A percentile compares a stretch with the other conserved stretches of the same genome.
These are phyloP conservation scores for Poecilia wingei DNA, from an alignment of 2,797 vertebrate genomes.

Conservation along the genomic window DNA sequence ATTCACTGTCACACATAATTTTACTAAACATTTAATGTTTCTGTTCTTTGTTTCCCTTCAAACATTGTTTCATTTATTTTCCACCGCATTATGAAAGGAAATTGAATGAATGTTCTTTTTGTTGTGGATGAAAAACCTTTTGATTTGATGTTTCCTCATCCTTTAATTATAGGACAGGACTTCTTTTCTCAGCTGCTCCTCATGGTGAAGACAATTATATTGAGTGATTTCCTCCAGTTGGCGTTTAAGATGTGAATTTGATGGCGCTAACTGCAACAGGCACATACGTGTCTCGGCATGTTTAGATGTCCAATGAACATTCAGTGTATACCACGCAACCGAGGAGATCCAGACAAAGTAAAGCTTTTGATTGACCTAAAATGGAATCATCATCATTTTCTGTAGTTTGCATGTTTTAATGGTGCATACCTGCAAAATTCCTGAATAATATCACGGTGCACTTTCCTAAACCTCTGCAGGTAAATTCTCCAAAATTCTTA, in stretches of 20 bases:
- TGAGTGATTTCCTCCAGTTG: constrained; percentile 48
- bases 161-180: constrained; percentile 66
- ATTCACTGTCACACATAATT: not conserved
- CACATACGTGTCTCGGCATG: constrained; percentile 62
- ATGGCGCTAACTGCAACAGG: constrained; percentile 56
- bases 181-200: constrained; percentile 39
- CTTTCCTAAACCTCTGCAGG: constrained; percentile 11
- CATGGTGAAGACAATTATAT: constrained; percentile 10
- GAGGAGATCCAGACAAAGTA: constrained; percentile 54
- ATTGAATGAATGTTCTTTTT: constrained; percentile 42
- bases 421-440: constrained; percentile 7
- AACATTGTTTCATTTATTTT: not conserved
- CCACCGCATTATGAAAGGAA: not conserved
- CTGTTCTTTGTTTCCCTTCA: not conserved
- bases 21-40: not conserved
- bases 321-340: constrained; percentile 63
- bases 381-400: constrained; percentile 23
- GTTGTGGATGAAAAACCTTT: constrained; percentile 31
- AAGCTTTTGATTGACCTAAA: constrained; percentile 38
- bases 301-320: constrained; percentile 55
- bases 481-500: constrained; percentile 23
- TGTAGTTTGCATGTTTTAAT: constrained; percentile 16
- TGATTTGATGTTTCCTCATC: constrained; percentile 63
- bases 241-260: constrained; percentile 67
- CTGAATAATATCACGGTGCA: constrained; percentile 15